Base-by-base conservation (phyloP, 2,797 vertebrate genomes). In the Eremophila alpestris region DNA sequence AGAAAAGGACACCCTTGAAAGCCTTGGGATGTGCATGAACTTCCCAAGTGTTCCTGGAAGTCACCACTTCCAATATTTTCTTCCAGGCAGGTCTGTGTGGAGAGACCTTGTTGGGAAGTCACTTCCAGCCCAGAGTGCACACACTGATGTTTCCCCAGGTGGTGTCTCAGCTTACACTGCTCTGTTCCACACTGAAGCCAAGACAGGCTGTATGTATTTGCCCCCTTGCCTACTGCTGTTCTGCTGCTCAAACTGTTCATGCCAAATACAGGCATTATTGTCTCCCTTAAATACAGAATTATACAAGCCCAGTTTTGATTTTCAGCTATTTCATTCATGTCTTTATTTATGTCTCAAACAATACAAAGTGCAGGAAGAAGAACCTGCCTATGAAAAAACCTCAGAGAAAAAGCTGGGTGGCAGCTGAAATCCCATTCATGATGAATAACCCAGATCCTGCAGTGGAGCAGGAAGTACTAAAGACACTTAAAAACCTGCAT, bases 291-390 rank as follows among this genome's bases (percentile, higher is more conserved):
- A 41, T 18, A 62, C 17, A 18, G 59, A 85, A 62, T 32, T 65
- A 59, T 18, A 4, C 48, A 59, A 68, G 32, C 18, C 29, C 22
- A 48, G 13, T 62, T 81, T 43, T 34, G 65, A 43, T 43, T 84
- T 87, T 51, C 79, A 91, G 38, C 84, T 45, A 26, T 23, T 84
- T 81, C 68, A 56, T 43, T 83, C 46, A 86, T 60, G 34, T 34
- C 40, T 70, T 9, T 63, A 26, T 77, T 69, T 78, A 26, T 36
- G 30, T 40, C 64, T 90, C 34, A 62, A 13, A 79, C 15, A 64
- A 49, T 9, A 62, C 9, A 76, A 79, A 23, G 23, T 85, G 40
- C 1, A 1, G 54, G 45, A 67, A 64, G 41, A 82, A 83, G 34
- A 30, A 80, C 34, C 40, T 69, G 80, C 21, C n/a, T 51, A 36